Evolutionary conservation across 2,797 vertebrate species (phyloP).

Genomic region (Percopsis omiscomaycus): DNA sequence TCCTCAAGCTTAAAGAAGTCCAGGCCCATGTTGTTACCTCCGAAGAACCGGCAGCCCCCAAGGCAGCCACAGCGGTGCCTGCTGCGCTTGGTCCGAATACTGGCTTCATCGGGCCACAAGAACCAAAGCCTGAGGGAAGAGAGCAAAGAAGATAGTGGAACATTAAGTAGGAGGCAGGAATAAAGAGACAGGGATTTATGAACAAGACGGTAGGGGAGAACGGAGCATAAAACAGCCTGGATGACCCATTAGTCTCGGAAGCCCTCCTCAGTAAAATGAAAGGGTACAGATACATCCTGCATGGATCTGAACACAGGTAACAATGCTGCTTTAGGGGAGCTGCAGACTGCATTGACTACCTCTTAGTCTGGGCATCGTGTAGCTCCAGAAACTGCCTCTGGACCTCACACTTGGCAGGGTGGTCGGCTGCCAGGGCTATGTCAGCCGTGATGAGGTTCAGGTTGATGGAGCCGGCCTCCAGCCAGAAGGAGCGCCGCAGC

Average conservation of each 20-base stretch:
- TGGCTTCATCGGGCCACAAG: constrained; percentile 91
- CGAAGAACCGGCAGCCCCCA: constrained; percentile 95
- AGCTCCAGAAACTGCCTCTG: constrained; percentile 93
- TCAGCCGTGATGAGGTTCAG: constrained; percentile 94
- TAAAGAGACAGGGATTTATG: neutral
- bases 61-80: constrained; percentile 95
- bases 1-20: constrained; percentile 95
- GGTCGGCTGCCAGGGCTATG: constrained; percentile 92
- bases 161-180: neutral
- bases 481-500: constrained; percentile 90
- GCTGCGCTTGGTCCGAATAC: constrained; percentile 84
- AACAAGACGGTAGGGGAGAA: neutral
- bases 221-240: no score
- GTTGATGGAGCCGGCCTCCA: constrained; percentile 92
- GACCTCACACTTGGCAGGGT: constrained; percentile 91
- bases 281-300: neutral
- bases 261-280: neutral
- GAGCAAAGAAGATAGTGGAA: neutral
- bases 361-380: constrained; percentile 89
- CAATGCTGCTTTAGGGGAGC: neutral
- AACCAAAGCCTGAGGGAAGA: constrained; percentile 87
- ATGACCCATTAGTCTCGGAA: no score
- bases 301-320: neutral
- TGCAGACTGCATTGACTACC: constrained; percentile 70
- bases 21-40: constrained; percentile 85